A percentile compares a stretch with the other conserved stretches of the same genome.
These are phyloP conservation scores for Itoplectis maculator DNA, from an alignment of 2,888 invertebrate genomes.

Conservation along the genomic window DNA sequence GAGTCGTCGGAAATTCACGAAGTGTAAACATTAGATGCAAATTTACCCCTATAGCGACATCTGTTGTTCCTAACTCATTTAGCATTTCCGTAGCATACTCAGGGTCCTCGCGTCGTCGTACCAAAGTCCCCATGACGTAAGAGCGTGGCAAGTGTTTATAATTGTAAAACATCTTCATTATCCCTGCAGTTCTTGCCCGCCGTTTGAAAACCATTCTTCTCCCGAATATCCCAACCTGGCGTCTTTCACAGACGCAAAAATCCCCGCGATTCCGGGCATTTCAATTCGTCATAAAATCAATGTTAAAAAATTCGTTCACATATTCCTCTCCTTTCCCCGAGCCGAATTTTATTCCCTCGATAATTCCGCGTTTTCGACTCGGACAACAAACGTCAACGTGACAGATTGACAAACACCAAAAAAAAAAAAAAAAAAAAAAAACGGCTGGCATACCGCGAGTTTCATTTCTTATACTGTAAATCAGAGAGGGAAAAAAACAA, in stretches of 20 bases:
- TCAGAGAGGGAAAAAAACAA: constrained; percentile 11
- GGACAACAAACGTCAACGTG: constrained; percentile 49
- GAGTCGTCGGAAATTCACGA: not conserved
- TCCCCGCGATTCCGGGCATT: constrained; percentile 45
- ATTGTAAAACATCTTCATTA: constrained; percentile 39
- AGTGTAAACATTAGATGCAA: not conserved
- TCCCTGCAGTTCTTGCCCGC: not conserved
- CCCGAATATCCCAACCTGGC: constrained; percentile 19
- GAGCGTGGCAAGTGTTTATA: constrained; percentile 57
- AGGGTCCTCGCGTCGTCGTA: constrained; percentile 52
- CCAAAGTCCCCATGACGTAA: constrained; percentile 58
- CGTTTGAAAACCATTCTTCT: not conserved
- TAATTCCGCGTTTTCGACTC: constrained; percentile 24
- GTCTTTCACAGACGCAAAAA: constrained; percentile 22
- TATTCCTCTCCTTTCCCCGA: constrained; percentile 8
- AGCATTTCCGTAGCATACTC: constrained; percentile 72
- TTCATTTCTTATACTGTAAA: constrained; percentile 46
- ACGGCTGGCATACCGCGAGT: not conserved
- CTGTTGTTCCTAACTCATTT: constrained; percentile 74
- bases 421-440: constrained; percentile 30
- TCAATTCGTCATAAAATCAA: constrained; percentile 18
- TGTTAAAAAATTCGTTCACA: not conserved
- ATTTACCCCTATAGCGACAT: constrained; percentile 71
- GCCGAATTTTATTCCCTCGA: constrained; percentile 21
- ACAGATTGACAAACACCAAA: constrained; percentile 33